Base-by-base conservation (phyloP, 2,113 vertebrate genomes). In the Oreochromis tanganicae region DNA sequence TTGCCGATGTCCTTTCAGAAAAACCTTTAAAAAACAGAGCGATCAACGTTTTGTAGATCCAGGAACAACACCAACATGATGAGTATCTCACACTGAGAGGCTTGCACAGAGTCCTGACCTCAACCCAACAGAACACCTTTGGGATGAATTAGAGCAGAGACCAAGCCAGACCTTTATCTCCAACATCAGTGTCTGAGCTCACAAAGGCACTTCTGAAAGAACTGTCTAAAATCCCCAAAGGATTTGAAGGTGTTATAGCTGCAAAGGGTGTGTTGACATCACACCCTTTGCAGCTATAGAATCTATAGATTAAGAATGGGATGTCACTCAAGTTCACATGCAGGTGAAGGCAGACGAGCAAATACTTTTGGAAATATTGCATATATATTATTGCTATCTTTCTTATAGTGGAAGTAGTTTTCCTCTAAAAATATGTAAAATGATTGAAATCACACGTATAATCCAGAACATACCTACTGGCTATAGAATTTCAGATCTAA, bases 361-460 rank as follows among this genome's bases (percentile, higher is more conserved):
- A 59, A 29, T 59, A 29, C 24, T 59, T 29, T 9, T 68, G 21
- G 55, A 14, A 27, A 56, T 56, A 56, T 57, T 16, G 56, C 56
- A 16, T 16, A 34, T 34, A 34, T 34, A 34, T 34, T 59, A 59
- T 59, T 59, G 56, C 56, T 32, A 59, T 59, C 56, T 59, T 59
- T 59, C 34, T 66, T 38, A 66, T 38, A 68, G 34, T 21, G 19
- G 63, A 68, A 38, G 63, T 0, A 41, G 63, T 71, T 71, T 9
- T n/a, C 19, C 5, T 3, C n/a, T 19, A 27, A 75, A 55, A 36
- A 55, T 2, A 55, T 24, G 50, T 55, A 2, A 55, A 80, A 55
- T 24, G 34, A 80, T 2, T 1, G 0, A 55, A 80, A 41, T 38
- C 7, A 1, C 34, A 80, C 10, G 13, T 0, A 41, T 46, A 80